These are phyloP conservation scores for Drosophila fulvimacula DNA, from an alignment of 2,888 invertebrate genomes.

Conservation along the genomic window DNA sequence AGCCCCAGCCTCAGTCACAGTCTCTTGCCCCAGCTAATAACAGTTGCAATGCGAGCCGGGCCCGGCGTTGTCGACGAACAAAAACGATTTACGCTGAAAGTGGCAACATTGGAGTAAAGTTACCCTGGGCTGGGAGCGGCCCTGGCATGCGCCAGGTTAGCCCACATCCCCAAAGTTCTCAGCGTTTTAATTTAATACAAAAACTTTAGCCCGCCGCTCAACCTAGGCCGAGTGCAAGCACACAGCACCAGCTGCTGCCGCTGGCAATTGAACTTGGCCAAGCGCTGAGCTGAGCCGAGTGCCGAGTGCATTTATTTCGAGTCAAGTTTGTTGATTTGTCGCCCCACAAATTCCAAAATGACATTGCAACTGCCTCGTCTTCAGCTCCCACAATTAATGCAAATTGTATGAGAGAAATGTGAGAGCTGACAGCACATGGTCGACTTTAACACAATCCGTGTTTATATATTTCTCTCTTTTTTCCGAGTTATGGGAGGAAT, in stretches of 20 bases:
- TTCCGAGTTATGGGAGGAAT: not conserved
- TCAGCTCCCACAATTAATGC: conserved; percentile 58
- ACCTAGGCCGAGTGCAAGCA: conserved; percentile 53
- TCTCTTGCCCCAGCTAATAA: conserved; percentile 61
- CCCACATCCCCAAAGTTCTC: conserved; percentile 36
- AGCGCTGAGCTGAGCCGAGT: conserved; percentile 31
- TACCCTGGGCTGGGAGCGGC: no score
- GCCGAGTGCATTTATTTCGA: conserved; percentile 76
- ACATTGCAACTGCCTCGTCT: conserved; percentile 1
- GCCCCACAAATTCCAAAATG: conserved; percentile 51
- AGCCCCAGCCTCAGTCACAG: not conserved
- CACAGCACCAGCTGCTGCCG: conserved; percentile 28
- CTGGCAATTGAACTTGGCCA: conserved; percentile 49
- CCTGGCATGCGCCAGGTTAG: conserved; percentile 59
- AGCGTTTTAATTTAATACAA: conserved; percentile 80
- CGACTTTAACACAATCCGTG: not conserved
- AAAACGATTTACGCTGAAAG: conserved; percentile 75
- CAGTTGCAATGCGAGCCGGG: conserved; percentile 68
- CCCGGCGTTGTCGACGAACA: conserved; percentile 44
- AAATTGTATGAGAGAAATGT: conserved; percentile 15
- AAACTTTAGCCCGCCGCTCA: conserved; percentile 62
- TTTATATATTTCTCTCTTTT: not conserved
- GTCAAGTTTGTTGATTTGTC: conserved; percentile 75
- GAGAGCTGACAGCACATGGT: not conserved
- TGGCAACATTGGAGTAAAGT: conserved; percentile 70